Evolutionary conservation across 37 sponge, comb jelly and placozoan genomes (phyloP), one percentile per base, ranked within the genome.

Genomic region (Cladorhizidae sp.): DNA sequence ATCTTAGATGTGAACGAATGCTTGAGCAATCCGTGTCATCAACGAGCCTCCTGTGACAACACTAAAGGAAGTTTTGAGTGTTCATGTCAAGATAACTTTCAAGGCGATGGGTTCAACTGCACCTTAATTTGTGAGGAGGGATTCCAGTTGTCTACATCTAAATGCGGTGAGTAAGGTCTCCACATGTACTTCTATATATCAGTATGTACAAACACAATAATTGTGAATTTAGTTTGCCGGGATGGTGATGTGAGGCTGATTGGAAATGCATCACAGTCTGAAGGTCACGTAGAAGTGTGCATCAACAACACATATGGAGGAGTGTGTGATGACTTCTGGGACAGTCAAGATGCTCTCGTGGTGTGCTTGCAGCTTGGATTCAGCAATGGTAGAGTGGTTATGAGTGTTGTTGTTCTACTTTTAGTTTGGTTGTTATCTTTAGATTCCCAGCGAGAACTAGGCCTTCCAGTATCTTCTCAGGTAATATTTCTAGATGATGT

Each of bases 1-100:
- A 51, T 9, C 36, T 3, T 29, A 85, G 86, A 85, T 78, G 77
- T 85, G 21, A 78, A 85, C 72, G 86, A 85, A 26, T 85, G 86
- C 72, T 41, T 12, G 12, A 40, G 21, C 14, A 43, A 41, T 41
- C 37, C 61, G 12, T 85, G 86, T 72, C 69, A 72, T 41, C 32
- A 25, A 1, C 58, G 77, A 63, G 81, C 81, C 23, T 38, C 42
- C 14, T 85, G 86, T 62, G 62, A 0, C 2, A 72, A 85, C 52
- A 85, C 38, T 61, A 40, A 41, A 22, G 86, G 86, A 1, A 72
- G 70, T 40, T 84, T 58, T 55, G 29, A n/a, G 0, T 84, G 85
- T 76, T 57, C 43, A 15, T 84, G 85, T 38, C 1, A 39, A 23
- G 64, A 20, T 31, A 45, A 64, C 23, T 85, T 73, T 35, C 25